phyloP scores from a whole-genome alignment of 2,797 vertebrate genomes.

The Dendrocincla tyrannina region DNA sequence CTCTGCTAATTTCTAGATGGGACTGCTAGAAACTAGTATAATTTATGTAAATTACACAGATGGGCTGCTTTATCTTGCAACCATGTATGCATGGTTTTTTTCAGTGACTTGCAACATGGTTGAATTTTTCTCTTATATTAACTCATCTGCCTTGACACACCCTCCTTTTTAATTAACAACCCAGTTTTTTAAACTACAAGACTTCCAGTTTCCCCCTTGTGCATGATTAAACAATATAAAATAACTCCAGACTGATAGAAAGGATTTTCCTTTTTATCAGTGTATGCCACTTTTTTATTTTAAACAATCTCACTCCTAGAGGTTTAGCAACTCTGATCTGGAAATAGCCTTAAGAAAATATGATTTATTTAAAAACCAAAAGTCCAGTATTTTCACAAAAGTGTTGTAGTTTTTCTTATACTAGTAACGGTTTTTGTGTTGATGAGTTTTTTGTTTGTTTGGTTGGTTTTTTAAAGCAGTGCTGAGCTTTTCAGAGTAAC shows the following conservation, averaged over 20 bases:
- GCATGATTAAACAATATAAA: conserved; percentile 5
- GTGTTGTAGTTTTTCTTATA: background rate
- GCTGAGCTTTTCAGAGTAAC: background rate
- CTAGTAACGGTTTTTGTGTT: background rate
- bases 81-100: conserved; percentile 54
- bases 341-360: conserved; percentile 22
- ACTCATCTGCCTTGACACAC: conserved; percentile 65
- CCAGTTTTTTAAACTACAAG: conserved; percentile 36
- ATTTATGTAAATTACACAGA: conserved; percentile 72
- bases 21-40: conserved; percentile 63
- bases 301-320: background rate
- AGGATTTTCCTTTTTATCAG: background rate
- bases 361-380: background rate
- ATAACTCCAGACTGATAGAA: background rate
- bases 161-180: conserved; percentile 52
- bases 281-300: background rate
- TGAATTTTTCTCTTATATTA: conserved; percentile 57
- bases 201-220: conserved; percentile 6
- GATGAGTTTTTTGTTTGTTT: background rate
- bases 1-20: conserved; percentile 49
- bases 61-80: conserved; percentile 69
- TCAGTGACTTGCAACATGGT: conserved; percentile 62
- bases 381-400: background rate
- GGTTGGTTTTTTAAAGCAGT: background rate
- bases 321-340: background rate